These are phyloP conservation scores for Acanthornis magna DNA, from an alignment of 2,797 vertebrate species.

Conservation along the genomic window DNA sequence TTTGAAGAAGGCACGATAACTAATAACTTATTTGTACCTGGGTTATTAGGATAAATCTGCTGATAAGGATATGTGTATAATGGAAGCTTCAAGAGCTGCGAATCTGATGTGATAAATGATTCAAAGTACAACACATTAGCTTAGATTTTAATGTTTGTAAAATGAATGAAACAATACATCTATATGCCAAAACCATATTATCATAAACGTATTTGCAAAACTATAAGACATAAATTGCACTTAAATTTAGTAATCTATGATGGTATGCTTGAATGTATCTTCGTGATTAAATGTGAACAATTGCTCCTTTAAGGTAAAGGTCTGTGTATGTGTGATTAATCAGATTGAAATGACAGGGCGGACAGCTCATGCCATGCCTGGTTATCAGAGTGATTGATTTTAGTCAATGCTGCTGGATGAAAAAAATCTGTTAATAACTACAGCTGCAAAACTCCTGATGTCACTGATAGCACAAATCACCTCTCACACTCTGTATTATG, in stretches of 20 bases:
- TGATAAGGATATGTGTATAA: slow-evolving; percentile 51
- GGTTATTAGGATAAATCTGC: slow-evolving; percentile 68
- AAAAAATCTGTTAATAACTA: slow-evolving; percentile 81
- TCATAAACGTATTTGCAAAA: slow-evolving; percentile 73
- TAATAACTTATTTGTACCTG: slow-evolving; percentile 55
- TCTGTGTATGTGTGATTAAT: slow-evolving; percentile 80
- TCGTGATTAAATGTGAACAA: slow-evolving; percentile 82
- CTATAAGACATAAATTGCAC: slow-evolving; percentile 68
- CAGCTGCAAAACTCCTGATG: slow-evolving; percentile 75
- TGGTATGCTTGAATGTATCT: slow-evolving; percentile 75
- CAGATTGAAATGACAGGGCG: slow-evolving; percentile 80
- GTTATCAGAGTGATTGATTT: slow-evolving; percentile 84
- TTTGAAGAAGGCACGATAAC: slow-evolving; percentile 40
- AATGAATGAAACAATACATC: slow-evolving; percentile 67
- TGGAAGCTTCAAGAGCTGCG: slow-evolving; percentile 60
- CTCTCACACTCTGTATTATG: slow-evolving; percentile 68
- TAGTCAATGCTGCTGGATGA: slow-evolving; percentile 71
- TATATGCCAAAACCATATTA: slow-evolving; percentile 61
- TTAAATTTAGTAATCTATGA: slow-evolving; percentile 74
- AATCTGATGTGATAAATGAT: slow-evolving; percentile 66
- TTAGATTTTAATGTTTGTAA: slow-evolving; percentile 69
- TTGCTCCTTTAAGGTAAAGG: slow-evolving; percentile 83
- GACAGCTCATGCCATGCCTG: slow-evolving; percentile 79
- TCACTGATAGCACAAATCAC: slow-evolving; percentile 76
- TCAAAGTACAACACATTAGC: slow-evolving; percentile 52